These are phyloP conservation scores for Incurvaria masculella DNA, from an alignment of 2,888 invertebrate genomes.

Conservation along the genomic window DNA sequence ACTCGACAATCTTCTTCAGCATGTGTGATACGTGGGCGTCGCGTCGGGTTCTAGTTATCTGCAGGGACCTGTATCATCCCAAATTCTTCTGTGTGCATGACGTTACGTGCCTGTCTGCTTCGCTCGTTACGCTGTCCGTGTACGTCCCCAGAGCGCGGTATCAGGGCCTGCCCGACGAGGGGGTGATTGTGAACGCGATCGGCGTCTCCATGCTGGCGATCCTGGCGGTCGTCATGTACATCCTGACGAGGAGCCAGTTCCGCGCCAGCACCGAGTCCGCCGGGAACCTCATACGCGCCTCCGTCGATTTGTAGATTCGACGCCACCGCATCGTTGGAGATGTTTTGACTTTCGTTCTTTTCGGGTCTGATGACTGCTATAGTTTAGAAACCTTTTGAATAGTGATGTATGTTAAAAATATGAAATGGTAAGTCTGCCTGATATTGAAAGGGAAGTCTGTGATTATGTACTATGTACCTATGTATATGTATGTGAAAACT, in stretches of 20 bases:
- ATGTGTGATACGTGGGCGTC: slow-evolving; percentile 9
- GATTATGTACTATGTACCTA: no score
- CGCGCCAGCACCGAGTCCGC: slow-evolving; percentile 40
- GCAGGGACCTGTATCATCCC: slow-evolving; percentile 9
- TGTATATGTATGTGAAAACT: no score
- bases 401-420: no score
- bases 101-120: slow-evolving; percentile 24
- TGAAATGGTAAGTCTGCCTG: no score
- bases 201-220: slow-evolving; percentile 63
- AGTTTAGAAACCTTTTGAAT: no score
- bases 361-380: no score
- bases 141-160: slow-evolving; percentile 49
- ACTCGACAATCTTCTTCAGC: no score
- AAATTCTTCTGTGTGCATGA: slow-evolving; percentile 17
- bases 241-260: slow-evolving; percentile 60
- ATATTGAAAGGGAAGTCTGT: no score
- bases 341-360: no score
- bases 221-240: slow-evolving; percentile 63
- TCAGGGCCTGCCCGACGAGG: slow-evolving; percentile 61
- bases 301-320: slow-evolving; percentile 58
- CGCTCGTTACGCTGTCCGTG: no score
- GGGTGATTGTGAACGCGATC: slow-evolving; percentile 66
- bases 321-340: no score
- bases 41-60: slow-evolving; percentile 3
- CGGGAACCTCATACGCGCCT: slow-evolving; percentile 49